These are phyloP conservation scores for Chaetodon trifascialis DNA, from an alignment of 2,113 vertebrate genomes.

Conservation along the genomic window DNA sequence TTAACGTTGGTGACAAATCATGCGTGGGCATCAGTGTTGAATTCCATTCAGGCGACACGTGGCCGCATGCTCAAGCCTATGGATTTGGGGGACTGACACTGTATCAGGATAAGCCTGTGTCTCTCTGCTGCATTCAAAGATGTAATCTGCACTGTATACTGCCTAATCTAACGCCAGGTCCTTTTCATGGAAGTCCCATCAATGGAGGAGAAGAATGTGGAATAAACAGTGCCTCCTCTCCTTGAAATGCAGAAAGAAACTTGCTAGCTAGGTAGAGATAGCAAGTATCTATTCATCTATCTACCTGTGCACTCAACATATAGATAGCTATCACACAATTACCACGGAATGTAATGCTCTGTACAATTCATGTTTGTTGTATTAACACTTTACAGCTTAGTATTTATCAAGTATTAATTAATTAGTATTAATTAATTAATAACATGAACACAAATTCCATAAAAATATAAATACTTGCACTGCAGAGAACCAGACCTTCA, in stretches of 20 bases:
- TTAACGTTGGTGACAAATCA: conserved; percentile 69
- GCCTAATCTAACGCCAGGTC: conserved; percentile 40
- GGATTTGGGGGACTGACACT: conserved; percentile 52
- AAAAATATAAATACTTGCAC: neutral
- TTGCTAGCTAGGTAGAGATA: neutral
- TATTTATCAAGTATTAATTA: neutral
- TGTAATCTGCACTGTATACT: conserved; percentile 59
- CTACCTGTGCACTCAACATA: no score
- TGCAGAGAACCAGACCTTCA: neutral
- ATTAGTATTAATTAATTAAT: no score
- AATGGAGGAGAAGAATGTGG: conserved; percentile 11
- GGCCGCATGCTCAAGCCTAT: conserved; percentile 37
- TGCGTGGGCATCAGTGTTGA: conserved; percentile 64
- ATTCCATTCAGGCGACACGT: conserved; percentile 54
- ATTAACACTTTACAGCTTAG: neutral
- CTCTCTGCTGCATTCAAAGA: conserved; percentile 61
- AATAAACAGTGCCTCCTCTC: conserved; percentile 15
- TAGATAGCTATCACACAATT: no score
- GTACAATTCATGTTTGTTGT: neutral
- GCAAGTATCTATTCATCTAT: no score
- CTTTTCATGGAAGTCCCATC: conserved; percentile 25
- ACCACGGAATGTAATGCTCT: neutral
- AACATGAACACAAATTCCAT: neutral
- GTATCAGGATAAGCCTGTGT: conserved; percentile 63
- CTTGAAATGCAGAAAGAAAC: conserved; percentile 22